Percentiles rank a stretch among this genome's conserved stretches.
phyloP scores from a whole-genome alignment of 1,140 invertebrate genomes.

The Aphaenogaster rudis region DNA sequence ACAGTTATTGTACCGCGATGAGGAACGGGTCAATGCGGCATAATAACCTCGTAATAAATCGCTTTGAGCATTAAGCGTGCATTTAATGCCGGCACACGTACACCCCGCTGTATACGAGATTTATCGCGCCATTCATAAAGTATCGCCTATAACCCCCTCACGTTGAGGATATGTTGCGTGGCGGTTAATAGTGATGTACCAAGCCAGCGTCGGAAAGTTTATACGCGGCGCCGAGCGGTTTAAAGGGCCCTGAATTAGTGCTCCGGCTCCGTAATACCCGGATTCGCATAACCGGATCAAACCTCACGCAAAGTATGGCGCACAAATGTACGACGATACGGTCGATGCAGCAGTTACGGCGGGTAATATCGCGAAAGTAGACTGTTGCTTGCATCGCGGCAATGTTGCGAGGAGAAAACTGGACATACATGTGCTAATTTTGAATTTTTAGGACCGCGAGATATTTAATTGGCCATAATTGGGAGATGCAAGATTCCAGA shows the following conservation, averaged over 20 bases:
- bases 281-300: constrained; percentile 47
- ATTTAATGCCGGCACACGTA: constrained; percentile 67
- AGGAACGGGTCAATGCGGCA: constrained; percentile 42
- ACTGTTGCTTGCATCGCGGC: neutral
- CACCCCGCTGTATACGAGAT: constrained; percentile 63
- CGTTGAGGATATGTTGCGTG: constrained; percentile 13
- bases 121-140: constrained; percentile 73
- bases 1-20: constrained; percentile 36
- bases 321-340: neutral
- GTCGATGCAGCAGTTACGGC: neutral
- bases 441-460: neutral
- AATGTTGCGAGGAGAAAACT: neutral
- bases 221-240: neutral
- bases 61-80: constrained; percentile 65
- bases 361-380: constrained; percentile 37
- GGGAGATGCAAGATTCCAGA: neutral
- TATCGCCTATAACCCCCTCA: constrained; percentile 60
- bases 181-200: constrained; percentile 55
- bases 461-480: constrained; percentile 3
- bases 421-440: constrained; percentile 6
- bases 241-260: constrained; percentile 32
- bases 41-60: constrained; percentile 75
- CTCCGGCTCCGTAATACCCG: neutral
- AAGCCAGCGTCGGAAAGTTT: constrained; percentile 25
- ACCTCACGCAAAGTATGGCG: neutral